phyloP scores from a whole-genome alignment of 2,113 vertebrate genomes.

The Rhadina sibilatrix region DNA sequence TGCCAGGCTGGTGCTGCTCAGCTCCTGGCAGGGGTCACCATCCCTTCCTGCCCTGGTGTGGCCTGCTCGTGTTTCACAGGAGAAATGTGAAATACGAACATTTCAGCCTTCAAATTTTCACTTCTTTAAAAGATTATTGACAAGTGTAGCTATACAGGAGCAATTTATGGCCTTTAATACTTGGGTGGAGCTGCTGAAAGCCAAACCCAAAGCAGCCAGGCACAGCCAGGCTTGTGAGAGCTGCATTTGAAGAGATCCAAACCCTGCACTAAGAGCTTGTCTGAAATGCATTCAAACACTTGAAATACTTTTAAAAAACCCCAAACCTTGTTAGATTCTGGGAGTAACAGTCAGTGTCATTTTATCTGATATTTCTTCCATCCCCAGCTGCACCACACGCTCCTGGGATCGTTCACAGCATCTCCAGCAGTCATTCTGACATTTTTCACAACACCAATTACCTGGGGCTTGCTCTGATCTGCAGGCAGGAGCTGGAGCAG shows the following conservation, averaged over 20 bases:
- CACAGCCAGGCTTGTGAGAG: not conserved
- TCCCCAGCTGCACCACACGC: not conserved
- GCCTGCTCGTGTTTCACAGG: rapidly evolving
- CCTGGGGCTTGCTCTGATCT: not conserved
- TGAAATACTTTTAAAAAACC: not conserved
- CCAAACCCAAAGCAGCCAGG: not conserved
- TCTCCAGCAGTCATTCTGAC: not conserved
- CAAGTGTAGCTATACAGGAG: not conserved
- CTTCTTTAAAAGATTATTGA: not conserved
- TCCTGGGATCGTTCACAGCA: not conserved
- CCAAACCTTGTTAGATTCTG: not conserved
- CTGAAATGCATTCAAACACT: not conserved
- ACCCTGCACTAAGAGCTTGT: not conserved
- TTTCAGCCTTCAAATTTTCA: rapidly evolving
- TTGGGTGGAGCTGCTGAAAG: not conserved
- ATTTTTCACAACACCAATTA: not conserved
- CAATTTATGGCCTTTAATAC: too few species aligned
- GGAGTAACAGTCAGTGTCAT: not conserved
- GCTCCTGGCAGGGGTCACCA: not conserved
- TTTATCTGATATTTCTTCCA: not conserved
- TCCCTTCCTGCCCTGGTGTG: not conserved
- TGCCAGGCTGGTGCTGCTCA: not conserved
- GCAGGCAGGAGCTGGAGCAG: not conserved
- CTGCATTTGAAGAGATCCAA: rapidly evolving
- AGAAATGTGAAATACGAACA: rapidly evolving